Conservation (phyloP, 2,888 invertebrate species). For the Andrena camellia region DNA sequence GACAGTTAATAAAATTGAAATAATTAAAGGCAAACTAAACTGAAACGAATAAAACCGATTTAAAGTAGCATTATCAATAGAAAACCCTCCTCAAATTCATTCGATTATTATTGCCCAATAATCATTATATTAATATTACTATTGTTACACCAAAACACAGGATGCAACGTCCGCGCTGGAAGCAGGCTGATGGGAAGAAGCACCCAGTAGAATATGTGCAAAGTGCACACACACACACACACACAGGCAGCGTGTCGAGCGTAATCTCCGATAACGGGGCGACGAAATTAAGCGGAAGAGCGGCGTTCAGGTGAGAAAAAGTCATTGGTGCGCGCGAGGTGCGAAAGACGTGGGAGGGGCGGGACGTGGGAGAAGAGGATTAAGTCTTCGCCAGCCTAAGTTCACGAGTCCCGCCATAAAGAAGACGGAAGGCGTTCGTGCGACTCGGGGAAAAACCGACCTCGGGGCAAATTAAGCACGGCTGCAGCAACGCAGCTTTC, state of each 20-base stretch:
- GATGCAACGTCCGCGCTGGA: background rate
- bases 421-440: conserved; percentile 53
- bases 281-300: conserved; percentile 30
- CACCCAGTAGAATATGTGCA: background rate
- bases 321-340: conserved; percentile 1
- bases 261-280: conserved; percentile 16
- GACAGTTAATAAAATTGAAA: too few relatives aligned
- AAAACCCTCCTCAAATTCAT: too few relatives aligned
- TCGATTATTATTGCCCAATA: too few relatives aligned
- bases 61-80: too few relatives aligned
- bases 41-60: too few relatives aligned
- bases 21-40: too few relatives aligned
- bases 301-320: background rate
- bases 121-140: too few relatives aligned
- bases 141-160: too few relatives aligned
- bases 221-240: background rate
- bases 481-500: conserved; percentile 57
- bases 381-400: conserved; percentile 54
- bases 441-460: conserved; percentile 35
- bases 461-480: conserved; percentile 61
- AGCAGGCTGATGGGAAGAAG: background rate
- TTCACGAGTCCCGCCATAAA: conserved; percentile 52
- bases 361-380: conserved; percentile 25
- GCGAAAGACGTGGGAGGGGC: conserved; percentile 11
- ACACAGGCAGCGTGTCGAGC: background rate